Conservation (phyloP, 2,113 vertebrate species). For the Serinus canaria region DNA sequence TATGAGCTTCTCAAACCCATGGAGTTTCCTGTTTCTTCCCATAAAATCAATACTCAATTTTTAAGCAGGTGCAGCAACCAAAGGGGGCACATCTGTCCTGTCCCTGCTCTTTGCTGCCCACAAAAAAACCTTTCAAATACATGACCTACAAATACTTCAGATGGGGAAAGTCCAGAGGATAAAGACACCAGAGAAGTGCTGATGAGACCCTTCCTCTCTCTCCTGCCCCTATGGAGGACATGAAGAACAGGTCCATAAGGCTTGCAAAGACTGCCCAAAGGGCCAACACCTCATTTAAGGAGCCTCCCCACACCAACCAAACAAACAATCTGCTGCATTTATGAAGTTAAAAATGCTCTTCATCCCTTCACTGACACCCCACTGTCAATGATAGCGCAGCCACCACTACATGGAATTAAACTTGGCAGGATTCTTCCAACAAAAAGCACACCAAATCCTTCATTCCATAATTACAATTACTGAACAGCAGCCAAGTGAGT, state of each 20-base stretch:
- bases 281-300: background rate
- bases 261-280: background rate
- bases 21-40: background rate
- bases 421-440: accelerated
- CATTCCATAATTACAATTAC: background rate
- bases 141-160: background rate
- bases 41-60: background rate
- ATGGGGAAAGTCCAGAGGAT: background rate
- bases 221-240: background rate
- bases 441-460: background rate
- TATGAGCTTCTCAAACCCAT: background rate
- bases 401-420: background rate
- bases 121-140: background rate
- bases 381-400: accelerated
- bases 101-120: background rate
- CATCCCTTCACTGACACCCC: background rate
- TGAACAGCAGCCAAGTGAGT: background rate
- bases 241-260: background rate
- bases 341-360: background rate
- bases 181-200: background rate
- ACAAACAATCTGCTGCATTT: background rate
- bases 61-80: background rate
- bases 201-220: background rate
- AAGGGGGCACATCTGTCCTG: background rate
- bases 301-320: background rate